phyloP scores from a whole-genome alignment of 2,797 vertebrate genomes.

The Okamejei kenojei region DNA sequence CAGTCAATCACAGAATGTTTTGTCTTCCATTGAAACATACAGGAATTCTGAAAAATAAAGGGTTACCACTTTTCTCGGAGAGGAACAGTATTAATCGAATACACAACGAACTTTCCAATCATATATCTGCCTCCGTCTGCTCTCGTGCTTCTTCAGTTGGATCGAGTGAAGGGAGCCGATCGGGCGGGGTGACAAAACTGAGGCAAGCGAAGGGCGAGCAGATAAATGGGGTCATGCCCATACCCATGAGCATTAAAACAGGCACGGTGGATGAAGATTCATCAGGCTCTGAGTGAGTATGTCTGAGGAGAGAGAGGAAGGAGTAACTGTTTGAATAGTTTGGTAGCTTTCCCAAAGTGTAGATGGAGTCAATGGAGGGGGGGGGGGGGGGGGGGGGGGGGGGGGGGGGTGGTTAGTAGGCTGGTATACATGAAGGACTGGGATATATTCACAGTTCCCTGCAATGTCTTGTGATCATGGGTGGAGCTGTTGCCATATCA shows the following conservation, averaged over 20 bases:
- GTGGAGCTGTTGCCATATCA: too few relatives aligned
- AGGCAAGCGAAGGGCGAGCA: slow-evolving; percentile 63
- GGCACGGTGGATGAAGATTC: slow-evolving; percentile 83
- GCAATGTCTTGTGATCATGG: too few relatives aligned
- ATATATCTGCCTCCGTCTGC: slow-evolving; percentile 53
- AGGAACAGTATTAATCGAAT: slow-evolving; percentile 66
- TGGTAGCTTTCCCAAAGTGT: too few relatives aligned
- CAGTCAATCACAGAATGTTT: background rate
- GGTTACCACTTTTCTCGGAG: slow-evolving; percentile 76
- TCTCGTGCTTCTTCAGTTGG: slow-evolving; percentile 60
- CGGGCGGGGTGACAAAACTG: slow-evolving; percentile 45
- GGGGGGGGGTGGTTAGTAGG: too few relatives aligned
- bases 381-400: too few relatives aligned
- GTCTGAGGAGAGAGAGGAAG: too few relatives aligned
- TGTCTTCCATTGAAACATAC: slow-evolving; percentile 27
- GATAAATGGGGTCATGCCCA: slow-evolving; percentile 65
- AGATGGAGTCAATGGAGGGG: too few relatives aligned
- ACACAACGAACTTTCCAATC: slow-evolving; percentile 62
- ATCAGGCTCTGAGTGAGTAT: slow-evolving; percentile 88
- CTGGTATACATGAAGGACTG: too few relatives aligned
- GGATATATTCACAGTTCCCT: too few relatives aligned
- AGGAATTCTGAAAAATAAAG: slow-evolving; percentile 91
- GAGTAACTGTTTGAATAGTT: too few relatives aligned
- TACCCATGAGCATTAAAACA: slow-evolving; percentile 74
- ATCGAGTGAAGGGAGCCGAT: slow-evolving; percentile 60